Base-by-base conservation (phyloP, 1,140 invertebrate genomes). In the Gonioctena quinquepunctata region DNA sequence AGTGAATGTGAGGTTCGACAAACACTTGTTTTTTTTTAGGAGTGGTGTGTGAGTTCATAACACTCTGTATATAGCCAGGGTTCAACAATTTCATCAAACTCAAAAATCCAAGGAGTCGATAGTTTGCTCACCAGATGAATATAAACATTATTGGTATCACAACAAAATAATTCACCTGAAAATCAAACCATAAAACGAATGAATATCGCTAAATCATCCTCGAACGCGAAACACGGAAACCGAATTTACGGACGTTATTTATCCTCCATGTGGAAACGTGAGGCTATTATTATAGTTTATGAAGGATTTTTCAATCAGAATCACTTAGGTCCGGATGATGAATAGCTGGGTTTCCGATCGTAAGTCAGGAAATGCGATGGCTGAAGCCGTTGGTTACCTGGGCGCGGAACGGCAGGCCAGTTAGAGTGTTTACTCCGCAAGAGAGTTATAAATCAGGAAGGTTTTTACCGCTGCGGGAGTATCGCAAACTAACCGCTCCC, bases 401-500 rank as follows among this genome's bases (percentile, higher is more conserved):
- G 61, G 26, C 25, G 25, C 18, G n/a, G 27, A 23, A 11, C 19
- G 63, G 64, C 50, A 59, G 52, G 65, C 69, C 69, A 74, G 75
- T 76, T 76, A 74, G 75, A 69, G 59, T 73, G 75, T 72, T 77
- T 70, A 74, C 73, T 73, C 57, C 73, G 50, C 74, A 71, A 63
- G 74, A 76, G 76, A 71, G 73, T 72, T 71, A 76, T 79, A 79
- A 79, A 79, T 79, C 76, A 79, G 70, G 71, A 19, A 59, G 66
- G 71, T 77, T 79, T 77, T 79, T 77, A 73, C 70, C 64, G 61
- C 68, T 64, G 60, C 65, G 76, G 66, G 69, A 72, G 68, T 76
- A 77, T 79, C 74, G 76, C 71, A 71, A 75, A 76, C 77, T 77
- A 79, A 79, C 72, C 74, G 76, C 71, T 79, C 77, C 76, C 77